Base-by-base conservation (phyloP, 2,888 invertebrate genomes). In the Heliothis peltigera region DNA sequence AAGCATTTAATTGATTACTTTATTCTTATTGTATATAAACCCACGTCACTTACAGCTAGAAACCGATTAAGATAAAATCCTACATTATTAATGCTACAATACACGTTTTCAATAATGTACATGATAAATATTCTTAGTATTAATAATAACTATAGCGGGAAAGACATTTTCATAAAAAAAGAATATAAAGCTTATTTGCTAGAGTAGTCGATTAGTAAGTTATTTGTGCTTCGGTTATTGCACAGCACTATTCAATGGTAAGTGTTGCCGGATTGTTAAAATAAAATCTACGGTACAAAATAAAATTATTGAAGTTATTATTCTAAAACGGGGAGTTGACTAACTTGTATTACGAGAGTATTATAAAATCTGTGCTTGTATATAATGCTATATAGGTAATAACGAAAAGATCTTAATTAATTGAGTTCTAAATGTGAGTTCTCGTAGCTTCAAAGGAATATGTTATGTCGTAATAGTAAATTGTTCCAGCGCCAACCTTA, bases 401-500 rank as follows among this genome's bases (percentile, higher is more conserved):
- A 32, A 32, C 12, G 12, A 32, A 12, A 2, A 32, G 32, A 12
- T 32, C 10, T 32, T 25, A 7, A 25, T 25, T 3, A 5, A 25
- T 8, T 32, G 32, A 39, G 15, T 39, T n/a, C 60, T 61, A 65
- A 65, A 32, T 2, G 44, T 58, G 63, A 64, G 39, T 67, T 56
- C 64, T 74, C 71, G 70, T 67, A 77, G 74, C 59, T 60, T 53
- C 62, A 51, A 67, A 77, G 65, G 77, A 77, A 67, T 70, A 19
- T 75, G 72, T 68, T 46, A 17, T 54, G 72, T 69, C 58, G 67
- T 78, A 71, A 79, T 73, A 72, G 68, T 81, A 87, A 88, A 86
- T 94, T 95, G 95, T 94, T 94, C 95, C 95, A 91, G 93, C 87
- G 72, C 94, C 94, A 95, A 95, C 94, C 94, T 87, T 89, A 84